Conservation (phyloP, 2,113 vertebrate species). For the Coptodon rendalli region DNA sequence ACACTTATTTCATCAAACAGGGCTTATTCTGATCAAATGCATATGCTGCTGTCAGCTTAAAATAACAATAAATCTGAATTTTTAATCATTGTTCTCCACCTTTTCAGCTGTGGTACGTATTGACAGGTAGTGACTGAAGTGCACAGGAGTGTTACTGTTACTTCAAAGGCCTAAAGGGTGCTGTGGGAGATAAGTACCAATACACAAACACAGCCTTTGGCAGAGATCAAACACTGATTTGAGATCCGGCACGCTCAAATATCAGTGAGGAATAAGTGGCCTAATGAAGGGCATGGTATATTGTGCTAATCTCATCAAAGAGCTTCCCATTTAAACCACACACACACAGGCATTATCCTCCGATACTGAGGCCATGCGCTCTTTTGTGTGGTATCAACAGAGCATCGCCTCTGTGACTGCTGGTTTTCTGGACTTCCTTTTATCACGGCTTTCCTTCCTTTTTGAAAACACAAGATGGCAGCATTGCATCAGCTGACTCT, state of each 20-base stretch:
- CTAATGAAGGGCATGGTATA: background rate
- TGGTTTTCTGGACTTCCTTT: background rate
- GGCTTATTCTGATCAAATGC: background rate
- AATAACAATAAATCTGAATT: background rate
- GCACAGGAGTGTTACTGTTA: background rate
- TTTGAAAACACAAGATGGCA: slow-evolving; percentile 48
- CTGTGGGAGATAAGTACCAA: background rate
- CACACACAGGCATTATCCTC: background rate
- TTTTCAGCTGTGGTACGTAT: background rate
- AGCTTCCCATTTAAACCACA: background rate
- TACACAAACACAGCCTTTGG: background rate
- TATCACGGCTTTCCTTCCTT: background rate
- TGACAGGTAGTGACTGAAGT: background rate
- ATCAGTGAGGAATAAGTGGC: background rate
- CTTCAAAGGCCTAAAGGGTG: background rate
- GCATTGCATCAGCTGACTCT: slow-evolving; percentile 8
- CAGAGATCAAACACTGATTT: background rate
- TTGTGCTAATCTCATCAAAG: slow-evolving; percentile 7
- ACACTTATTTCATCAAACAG: background rate
- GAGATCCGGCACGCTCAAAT: background rate
- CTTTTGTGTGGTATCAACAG: background rate
- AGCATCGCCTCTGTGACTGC: background rate
- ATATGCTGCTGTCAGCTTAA: background rate
- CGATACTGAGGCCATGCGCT: background rate
- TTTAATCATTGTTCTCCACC: background rate